phyloP scores from a whole-genome alignment of 2,797 vertebrate species.

The Sebastes oblongus region DNA sequence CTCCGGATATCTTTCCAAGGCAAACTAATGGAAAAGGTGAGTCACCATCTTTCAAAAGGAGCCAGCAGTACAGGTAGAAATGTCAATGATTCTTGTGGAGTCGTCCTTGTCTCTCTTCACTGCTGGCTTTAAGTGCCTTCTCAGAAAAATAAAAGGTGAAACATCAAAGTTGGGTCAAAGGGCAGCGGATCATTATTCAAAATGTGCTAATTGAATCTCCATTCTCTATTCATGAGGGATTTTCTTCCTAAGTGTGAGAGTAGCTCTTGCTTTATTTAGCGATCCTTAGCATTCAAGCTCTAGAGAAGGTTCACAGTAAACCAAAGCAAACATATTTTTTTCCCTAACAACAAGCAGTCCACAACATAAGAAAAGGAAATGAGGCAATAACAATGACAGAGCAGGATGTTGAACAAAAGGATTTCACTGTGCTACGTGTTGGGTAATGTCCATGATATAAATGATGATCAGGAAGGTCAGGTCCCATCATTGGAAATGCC shows the following conservation, averaged over 20 bases:
- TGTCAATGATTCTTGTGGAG: conserved; percentile 31
- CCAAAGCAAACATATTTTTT: conserved; percentile 11
- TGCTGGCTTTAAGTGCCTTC: conserved; percentile 1
- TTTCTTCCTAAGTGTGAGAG: not conserved
- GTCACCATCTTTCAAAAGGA: conserved; percentile 39
- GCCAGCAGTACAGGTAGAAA: conserved; percentile 28
- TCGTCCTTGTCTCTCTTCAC: not conserved
- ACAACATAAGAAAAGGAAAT: conserved; percentile 12
- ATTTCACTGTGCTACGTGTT: conserved; percentile 39
- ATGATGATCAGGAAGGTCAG: conserved; percentile 76
- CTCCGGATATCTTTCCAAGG: conserved; percentile 44
- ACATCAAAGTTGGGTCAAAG: conserved; percentile 16
- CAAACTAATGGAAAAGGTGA: conserved; percentile 51
- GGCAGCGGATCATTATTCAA: not conserved
- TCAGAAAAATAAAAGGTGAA: conserved; percentile 11
- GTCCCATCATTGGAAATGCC: conserved; percentile 78
- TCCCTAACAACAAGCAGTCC: not conserved
- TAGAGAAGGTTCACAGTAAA: not conserved
- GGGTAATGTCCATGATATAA: conserved; percentile 67
- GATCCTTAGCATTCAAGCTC: conserved; percentile 12
- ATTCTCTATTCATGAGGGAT: conserved; percentile 39
- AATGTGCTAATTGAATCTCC: conserved; percentile 30
- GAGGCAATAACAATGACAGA: conserved; percentile 30
- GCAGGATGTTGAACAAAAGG: conserved; percentile 53
- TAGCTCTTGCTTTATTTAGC: not conserved